These are phyloP conservation scores for Dorcus hopei DNA, from an alignment of 2,888 invertebrate species.

Conservation along the genomic window DNA sequence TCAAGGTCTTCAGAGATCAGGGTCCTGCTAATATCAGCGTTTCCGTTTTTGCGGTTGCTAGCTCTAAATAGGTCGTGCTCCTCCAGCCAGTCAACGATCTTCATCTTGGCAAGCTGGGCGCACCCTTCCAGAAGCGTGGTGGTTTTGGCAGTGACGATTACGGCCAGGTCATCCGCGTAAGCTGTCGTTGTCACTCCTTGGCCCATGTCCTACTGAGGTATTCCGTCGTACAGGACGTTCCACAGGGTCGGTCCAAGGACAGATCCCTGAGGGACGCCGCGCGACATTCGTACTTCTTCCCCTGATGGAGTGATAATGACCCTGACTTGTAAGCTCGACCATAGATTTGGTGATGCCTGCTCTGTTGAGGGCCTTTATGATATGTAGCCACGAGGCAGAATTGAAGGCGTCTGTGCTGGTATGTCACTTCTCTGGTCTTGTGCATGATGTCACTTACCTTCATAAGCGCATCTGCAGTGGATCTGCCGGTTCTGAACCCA, in stretches of 20 bases:
- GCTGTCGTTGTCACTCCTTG: too few relatives aligned
- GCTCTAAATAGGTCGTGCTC: background rate
- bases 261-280: too few relatives aligned
- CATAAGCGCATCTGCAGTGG: slow-evolving; percentile 15
- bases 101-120: background rate
- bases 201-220: too few relatives aligned
- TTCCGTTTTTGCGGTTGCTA: slow-evolving; percentile 10
- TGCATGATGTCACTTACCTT: background rate
- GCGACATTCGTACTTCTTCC: too few relatives aligned
- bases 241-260: too few relatives aligned
- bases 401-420: slow-evolving; percentile 9
- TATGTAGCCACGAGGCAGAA: slow-evolving; percentile 9
- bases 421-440: background rate
- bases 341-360: background rate
- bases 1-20: slow-evolving; percentile 6
- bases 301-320: too few relatives aligned
- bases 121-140: background rate
- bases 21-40: slow-evolving; percentile 11
- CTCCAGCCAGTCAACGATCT: slow-evolving; percentile 3
- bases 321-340: background rate
- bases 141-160: too few relatives aligned
- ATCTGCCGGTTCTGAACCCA: slow-evolving; percentile 13
- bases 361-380: background rate
- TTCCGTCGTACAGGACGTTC: background rate
- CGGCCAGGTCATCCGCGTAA: too few relatives aligned